These are phyloP conservation scores for Scaptomyza pallida DNA, from an alignment of 1,140 invertebrate species.

Conservation along the genomic window DNA sequence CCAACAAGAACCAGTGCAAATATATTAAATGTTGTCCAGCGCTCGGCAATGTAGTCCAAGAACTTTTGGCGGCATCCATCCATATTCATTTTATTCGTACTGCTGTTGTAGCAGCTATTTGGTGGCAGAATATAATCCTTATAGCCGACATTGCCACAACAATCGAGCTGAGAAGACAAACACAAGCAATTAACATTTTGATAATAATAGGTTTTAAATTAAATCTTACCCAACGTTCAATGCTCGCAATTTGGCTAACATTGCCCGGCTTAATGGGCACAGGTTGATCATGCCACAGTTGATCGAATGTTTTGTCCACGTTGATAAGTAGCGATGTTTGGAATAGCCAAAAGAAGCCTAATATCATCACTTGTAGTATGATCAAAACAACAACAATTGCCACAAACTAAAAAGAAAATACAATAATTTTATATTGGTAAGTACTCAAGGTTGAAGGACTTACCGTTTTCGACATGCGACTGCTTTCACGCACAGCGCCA, in stretches of 20 bases:
- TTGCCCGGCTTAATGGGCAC: slow-evolving; percentile 77
- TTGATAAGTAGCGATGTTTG: slow-evolving; percentile 73
- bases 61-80: slow-evolving; percentile 83
- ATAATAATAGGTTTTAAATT: neutral
- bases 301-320: slow-evolving; percentile 70
- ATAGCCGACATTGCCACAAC: slow-evolving; percentile 86
- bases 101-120: slow-evolving; percentile 82
- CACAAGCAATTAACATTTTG: neutral
- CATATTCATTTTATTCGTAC: slow-evolving; percentile 64
- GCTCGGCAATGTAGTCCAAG: slow-evolving; percentile 63
- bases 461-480: slow-evolving; percentile 64
- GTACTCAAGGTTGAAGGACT: slow-evolving; percentile 1
- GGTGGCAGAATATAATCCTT: slow-evolving; percentile 84
- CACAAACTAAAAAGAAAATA: slow-evolving; percentile 48
- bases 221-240: slow-evolving; percentile 73
- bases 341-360: slow-evolving; percentile 75
- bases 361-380: slow-evolving; percentile 56
- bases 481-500: slow-evolving; percentile 73
- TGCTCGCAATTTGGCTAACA: slow-evolving; percentile 68
- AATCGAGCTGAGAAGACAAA: slow-evolving; percentile 85
- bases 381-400: slow-evolving; percentile 59
- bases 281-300: slow-evolving; percentile 70
- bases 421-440: neutral
- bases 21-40: slow-evolving; percentile 67
- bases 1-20: slow-evolving; percentile 59